These are phyloP conservation scores for Drosophila aff. DNA, from an alignment of 1,140 invertebrate species.

Conservation along the genomic window DNA sequence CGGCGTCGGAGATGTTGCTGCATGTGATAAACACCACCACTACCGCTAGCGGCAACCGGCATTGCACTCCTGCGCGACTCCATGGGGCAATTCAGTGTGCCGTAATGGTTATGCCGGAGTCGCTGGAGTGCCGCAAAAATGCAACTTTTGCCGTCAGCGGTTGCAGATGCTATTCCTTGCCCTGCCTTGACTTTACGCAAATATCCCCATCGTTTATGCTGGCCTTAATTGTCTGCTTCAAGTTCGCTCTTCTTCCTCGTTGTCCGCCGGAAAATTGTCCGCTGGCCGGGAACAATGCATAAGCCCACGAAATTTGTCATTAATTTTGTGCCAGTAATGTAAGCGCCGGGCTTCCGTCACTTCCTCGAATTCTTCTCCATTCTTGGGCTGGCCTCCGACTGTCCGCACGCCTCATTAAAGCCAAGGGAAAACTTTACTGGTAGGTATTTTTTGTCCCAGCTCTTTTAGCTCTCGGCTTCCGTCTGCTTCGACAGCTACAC, in stretches of 20 bases:
- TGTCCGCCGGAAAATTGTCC: slow-evolving; percentile 44
- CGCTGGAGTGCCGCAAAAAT: slow-evolving; percentile 45
- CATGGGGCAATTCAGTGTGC: slow-evolving; percentile 30
- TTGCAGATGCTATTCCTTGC: slow-evolving; percentile 12
- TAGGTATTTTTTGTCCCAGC: slow-evolving; percentile 28
- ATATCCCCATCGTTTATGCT: slow-evolving; percentile 22
- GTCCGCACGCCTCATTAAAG: slow-evolving; percentile 78
- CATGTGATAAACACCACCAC: slow-evolving; percentile 64
- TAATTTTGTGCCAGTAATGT: slow-evolving; percentile 71
- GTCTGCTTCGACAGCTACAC: slow-evolving; percentile 59
- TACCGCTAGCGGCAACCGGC: slow-evolving; percentile 7
- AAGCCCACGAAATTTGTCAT: slow-evolving; percentile 67
- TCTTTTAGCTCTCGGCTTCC: not conserved
- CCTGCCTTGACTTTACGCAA: not conserved
- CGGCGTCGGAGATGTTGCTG: slow-evolving; percentile 45
- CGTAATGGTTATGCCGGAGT: slow-evolving; percentile 54
- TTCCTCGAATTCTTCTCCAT: slow-evolving; percentile 41
- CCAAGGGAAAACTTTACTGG: slow-evolving; percentile 56
- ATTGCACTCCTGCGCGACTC: slow-evolving; percentile 43
- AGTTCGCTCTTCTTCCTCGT: slow-evolving; percentile 19
- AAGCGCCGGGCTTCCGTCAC: slow-evolving; percentile 16
- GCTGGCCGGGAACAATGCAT: slow-evolving; percentile 46
- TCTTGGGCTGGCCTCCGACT: slow-evolving; percentile 11
- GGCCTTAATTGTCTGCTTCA: slow-evolving; percentile 54
- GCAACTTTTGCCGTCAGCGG: slow-evolving; percentile 55